Conservation (phyloP, 2,113 vertebrate species). For the Heterocephalus glaber region DNA sequence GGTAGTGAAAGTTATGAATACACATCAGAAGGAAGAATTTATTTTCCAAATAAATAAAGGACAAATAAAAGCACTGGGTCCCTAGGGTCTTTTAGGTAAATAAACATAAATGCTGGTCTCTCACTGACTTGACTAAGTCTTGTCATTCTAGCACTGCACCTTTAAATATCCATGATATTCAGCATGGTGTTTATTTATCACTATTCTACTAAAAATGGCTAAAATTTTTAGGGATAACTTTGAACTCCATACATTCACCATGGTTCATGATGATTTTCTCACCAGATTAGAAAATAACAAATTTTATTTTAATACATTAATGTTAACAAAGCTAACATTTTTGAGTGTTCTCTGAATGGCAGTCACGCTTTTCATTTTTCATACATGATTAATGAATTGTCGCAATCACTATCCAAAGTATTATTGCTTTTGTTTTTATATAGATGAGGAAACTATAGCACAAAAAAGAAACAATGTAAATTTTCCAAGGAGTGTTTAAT, state of each 20-base stretch:
- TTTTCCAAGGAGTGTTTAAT: not conserved
- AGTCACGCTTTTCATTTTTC: not conserved
- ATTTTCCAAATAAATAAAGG: conserved; percentile 52
- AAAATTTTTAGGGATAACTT: not conserved
- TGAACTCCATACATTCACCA: not conserved
- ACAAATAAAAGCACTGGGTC: not conserved
- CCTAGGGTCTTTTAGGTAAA: not conserved
- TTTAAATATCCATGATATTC: not conserved
- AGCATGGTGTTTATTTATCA: not conserved
- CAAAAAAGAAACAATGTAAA: not conserved
- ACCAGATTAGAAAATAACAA: not conserved
- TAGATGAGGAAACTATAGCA: conserved; percentile 53
- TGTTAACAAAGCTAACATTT: conserved; percentile 3
- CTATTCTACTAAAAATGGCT: conserved; percentile 26
- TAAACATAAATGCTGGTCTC: not conserved
- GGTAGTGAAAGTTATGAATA: conserved; percentile 28
- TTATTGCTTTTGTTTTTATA: not conserved
- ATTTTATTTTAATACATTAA: conserved; percentile 28
- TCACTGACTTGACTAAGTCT: not conserved
- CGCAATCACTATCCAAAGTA: not conserved
- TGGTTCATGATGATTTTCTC: not conserved
- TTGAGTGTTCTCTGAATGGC: not conserved
- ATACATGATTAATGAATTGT: not conserved
- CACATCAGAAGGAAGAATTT: not conserved
- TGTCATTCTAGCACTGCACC: not conserved